Evolutionary conservation across 2,888 invertebrate genomes (phyloP).

Genomic region (Octodonta nipae): DNA sequence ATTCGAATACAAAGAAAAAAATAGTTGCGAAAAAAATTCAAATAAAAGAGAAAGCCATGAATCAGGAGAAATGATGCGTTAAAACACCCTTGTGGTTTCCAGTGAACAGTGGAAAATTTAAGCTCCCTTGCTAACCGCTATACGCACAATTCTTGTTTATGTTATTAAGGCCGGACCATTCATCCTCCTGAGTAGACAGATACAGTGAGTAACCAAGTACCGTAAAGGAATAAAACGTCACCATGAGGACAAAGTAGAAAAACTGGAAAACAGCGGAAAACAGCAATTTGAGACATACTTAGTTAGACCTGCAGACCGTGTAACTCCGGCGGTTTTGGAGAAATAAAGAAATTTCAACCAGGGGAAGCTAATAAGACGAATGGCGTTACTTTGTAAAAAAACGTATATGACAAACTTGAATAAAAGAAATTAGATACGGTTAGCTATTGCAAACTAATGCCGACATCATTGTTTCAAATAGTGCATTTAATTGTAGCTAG

Average conservation of each 20-base stretch:
- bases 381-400: no score
- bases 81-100: constrained; percentile 13
- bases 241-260: no score
- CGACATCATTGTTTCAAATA: no score
- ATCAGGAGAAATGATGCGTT: constrained; percentile 15
- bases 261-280: constrained; percentile 20
- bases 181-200: constrained; percentile 27
- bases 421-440: no score
- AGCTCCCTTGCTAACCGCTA: constrained; percentile 3
- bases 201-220: constrained; percentile 30
- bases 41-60: constrained; percentile 16
- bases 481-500: no score
- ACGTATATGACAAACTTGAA: no score
- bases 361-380: constrained; percentile 8
- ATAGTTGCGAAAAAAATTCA: constrained; percentile 15
- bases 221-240: constrained; percentile 27
- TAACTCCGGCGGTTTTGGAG: constrained; percentile 12
- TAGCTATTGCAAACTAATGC: no score
- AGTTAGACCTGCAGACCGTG: constrained; percentile 16
- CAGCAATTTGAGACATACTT: constrained; percentile 26
- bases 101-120: constrained; percentile 4
- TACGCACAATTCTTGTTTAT: constrained; percentile 27
- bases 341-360: constrained; percentile 9
- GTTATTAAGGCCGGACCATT: constrained; percentile 29
- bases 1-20: no score